Conservation (phyloP, 2,888 invertebrate species). For the Drosophila fungiperda region DNA sequence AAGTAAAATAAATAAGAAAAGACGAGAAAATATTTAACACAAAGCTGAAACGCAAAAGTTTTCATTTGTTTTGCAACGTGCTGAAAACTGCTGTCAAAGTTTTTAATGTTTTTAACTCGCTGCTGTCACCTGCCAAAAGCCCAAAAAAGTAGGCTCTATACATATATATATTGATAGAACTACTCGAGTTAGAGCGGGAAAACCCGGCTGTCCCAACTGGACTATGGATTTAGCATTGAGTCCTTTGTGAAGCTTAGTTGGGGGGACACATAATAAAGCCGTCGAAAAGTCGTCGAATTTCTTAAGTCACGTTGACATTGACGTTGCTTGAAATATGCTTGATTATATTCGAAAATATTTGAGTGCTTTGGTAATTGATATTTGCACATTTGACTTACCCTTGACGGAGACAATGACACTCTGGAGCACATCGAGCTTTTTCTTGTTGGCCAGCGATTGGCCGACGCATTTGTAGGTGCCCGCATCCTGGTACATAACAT, state of each 20-base stretch:
- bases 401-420: constrained; percentile 86
- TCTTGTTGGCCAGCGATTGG: constrained; percentile 85
- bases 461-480: constrained; percentile 91
- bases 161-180: constrained; percentile 26
- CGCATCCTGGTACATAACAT: constrained; percentile 91
- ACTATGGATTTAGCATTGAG: constrained; percentile 16
- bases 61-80: constrained; percentile 73
- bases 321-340: neutral
- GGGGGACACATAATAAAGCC: neutral
- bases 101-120: constrained; percentile 78
- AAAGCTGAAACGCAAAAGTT: constrained; percentile 52
- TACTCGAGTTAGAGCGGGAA: constrained; percentile 4
- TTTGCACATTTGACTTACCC: constrained; percentile 84
- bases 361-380: neutral
- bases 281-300: neutral
- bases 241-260: neutral
- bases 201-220: constrained; percentile 18
- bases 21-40: constrained; percentile 38
- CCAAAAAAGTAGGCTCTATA: constrained; percentile 52
- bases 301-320: neutral
- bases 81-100: constrained; percentile 78
- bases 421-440: constrained; percentile 86
- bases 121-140: constrained; percentile 73
- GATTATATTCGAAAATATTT: neutral
- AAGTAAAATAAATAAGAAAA: constrained; percentile 17